A percentile compares a stretch with the other conserved stretches of the same genome.
Evolutionary conservation across 2,888 invertebrate genomes (phyloP).

Genomic region (Macaria notata): DNA sequence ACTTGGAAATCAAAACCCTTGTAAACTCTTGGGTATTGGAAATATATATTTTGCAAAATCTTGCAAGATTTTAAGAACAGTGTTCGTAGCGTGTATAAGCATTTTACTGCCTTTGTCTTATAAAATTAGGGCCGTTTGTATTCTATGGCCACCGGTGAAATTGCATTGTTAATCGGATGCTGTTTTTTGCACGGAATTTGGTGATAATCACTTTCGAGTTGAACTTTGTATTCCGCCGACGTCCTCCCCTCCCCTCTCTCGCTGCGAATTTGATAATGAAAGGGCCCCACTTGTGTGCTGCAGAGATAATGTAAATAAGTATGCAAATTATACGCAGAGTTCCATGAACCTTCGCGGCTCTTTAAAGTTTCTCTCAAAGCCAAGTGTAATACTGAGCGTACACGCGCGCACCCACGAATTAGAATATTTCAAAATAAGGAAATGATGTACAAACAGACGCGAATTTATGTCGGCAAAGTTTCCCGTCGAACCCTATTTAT

Average conservation of each 20-base stretch:
- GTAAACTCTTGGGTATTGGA: too few species aligned
- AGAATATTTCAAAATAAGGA: slow-evolving; percentile 64
- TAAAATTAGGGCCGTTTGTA: slow-evolving; percentile 20
- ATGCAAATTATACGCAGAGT: slow-evolving; percentile 79
- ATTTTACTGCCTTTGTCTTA: slow-evolving; percentile 3
- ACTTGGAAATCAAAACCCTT: too few species aligned
- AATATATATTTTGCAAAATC: background rate
- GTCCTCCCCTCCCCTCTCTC: slow-evolving; percentile 53
- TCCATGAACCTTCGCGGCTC: slow-evolving; percentile 76
- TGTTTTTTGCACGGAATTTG: slow-evolving; percentile 66
- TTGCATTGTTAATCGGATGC: slow-evolving; percentile 61
- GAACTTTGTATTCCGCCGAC: slow-evolving; percentile 72
- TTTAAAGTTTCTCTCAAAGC: slow-evolving; percentile 72
- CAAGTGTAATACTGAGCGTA: slow-evolving; percentile 56
- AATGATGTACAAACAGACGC: slow-evolving; percentile 62
- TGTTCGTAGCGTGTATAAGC: background rate
- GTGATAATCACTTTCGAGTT: slow-evolving; percentile 73
- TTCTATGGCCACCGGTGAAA: slow-evolving; percentile 48
- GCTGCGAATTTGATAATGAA: slow-evolving; percentile 80
- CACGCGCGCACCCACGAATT: slow-evolving; percentile 47
- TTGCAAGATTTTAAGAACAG: background rate
- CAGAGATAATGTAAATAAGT: slow-evolving; percentile 82
- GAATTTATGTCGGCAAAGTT: slow-evolving; percentile 58
- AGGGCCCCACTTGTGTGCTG: slow-evolving; percentile 78
- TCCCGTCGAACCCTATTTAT: slow-evolving; percentile 57